These are phyloP conservation scores for Butorides virescens DNA, from an alignment of 2,113 vertebrate genomes.

Conservation along the genomic window DNA sequence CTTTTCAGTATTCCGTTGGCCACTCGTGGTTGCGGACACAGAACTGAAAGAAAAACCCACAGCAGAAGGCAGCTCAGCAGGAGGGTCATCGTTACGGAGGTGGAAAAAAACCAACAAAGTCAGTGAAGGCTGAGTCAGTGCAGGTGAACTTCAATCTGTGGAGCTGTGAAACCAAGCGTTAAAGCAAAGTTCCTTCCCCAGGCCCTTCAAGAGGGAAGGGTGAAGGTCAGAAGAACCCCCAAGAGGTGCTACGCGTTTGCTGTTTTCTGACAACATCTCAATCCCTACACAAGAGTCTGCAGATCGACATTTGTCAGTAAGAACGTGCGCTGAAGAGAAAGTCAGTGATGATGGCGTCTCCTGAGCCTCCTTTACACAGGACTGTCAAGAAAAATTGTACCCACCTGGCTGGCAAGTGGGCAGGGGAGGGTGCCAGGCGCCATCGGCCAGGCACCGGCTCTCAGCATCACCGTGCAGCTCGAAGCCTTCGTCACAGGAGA, in stretches of 20 bases:
- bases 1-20: background rate
- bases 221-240: background rate
- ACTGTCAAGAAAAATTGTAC: background rate
- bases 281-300: rapidly evolving
- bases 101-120: background rate
- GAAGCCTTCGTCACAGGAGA: slow-evolving; percentile 10
- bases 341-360: rapidly evolving
- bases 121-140: background rate
- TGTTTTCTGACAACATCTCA: background rate
- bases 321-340: rapidly evolving
- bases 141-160: background rate
- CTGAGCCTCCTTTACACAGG: background rate
- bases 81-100: rapidly evolving
- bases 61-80: background rate
- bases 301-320: rapidly evolving
- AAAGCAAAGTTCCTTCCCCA: background rate
- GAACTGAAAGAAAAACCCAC: slow-evolving; percentile 38
- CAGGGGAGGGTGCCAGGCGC: slow-evolving; percentile 39
- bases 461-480: background rate
- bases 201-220: background rate
- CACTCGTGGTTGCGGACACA: slow-evolving; percentile 23
- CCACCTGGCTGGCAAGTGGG: slow-evolving; percentile 60
- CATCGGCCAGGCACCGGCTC: slow-evolving; percentile 26
- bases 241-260: background rate
- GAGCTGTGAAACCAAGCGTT: background rate